A percentile compares a stretch with the other conserved stretches of the same genome.
These are phyloP conservation scores for Leptinotarsa lineolata DNA, from an alignment of 1,140 invertebrate genomes.

Conservation along the genomic window DNA sequence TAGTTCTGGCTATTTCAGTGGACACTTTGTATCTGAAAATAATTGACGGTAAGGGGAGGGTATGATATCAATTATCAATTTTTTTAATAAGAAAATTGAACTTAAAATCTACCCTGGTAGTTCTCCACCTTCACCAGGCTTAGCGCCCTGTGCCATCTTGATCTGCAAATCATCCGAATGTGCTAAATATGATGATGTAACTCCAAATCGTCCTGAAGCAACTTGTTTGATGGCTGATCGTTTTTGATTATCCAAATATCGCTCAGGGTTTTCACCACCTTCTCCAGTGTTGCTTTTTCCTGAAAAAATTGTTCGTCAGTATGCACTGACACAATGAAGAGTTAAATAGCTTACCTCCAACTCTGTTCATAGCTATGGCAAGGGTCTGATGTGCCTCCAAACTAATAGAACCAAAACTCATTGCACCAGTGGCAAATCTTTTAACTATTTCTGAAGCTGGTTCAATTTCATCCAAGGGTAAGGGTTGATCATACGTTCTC, in stretches of 20 bases:
- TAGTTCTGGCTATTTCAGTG: slow-evolving; percentile 91
- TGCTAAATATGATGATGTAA: slow-evolving; percentile 94
- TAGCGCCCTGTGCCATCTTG: slow-evolving; percentile 98
- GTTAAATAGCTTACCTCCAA: slow-evolving; percentile 65
- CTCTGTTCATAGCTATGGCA: slow-evolving; percentile 94
- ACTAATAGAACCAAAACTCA: slow-evolving; percentile 93
- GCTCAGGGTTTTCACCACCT: slow-evolving; percentile 87
- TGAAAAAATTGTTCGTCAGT: slow-evolving; percentile 48
- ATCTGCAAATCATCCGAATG: slow-evolving; percentile 97
- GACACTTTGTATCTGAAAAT: slow-evolving; percentile 67
- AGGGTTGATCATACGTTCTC: slow-evolving; percentile 71
- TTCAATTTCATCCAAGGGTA: slow-evolving; percentile 89
- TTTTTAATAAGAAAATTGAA: not conserved
- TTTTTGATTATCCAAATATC: slow-evolving; percentile 78
- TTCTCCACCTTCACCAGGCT: slow-evolving; percentile 95
- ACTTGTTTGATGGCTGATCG: slow-evolving; percentile 89
- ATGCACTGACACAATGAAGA: not conserved
- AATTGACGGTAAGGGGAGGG: not conserved
- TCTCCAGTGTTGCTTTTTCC: slow-evolving; percentile 98
- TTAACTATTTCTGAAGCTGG: slow-evolving; percentile 95
- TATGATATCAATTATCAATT: no score
- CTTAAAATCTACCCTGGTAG: slow-evolving; percentile 76
- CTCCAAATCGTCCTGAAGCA: slow-evolving; percentile 96
- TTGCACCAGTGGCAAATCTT: slow-evolving; percentile 78
- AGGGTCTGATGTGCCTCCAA: slow-evolving; percentile 93